Evolutionary conservation across 2,113 vertebrate genomes (phyloP).

Genomic region (Setophaga coronata): DNA sequence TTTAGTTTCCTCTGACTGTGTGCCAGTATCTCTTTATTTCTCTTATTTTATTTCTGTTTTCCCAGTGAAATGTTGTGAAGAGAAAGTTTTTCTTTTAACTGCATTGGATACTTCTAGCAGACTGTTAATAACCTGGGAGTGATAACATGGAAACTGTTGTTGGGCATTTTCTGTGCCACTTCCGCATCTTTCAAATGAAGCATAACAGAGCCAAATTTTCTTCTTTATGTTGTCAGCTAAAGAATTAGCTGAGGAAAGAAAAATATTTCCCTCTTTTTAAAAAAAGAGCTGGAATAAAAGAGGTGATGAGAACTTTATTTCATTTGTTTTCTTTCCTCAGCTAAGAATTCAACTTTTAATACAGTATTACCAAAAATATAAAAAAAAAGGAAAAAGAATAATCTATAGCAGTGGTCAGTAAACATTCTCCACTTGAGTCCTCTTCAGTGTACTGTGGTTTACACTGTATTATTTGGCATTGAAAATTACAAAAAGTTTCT

Average conservation of each 20-base stretch:
- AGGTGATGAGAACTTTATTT: neutral
- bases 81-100: constrained; percentile 20
- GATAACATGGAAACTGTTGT: neutral
- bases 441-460: neutral
- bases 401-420: neutral
- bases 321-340: neutral
- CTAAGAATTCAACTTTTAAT: neutral
- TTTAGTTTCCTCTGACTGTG: neutral
- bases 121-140: neutral
- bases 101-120: neutral
- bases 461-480: neutral
- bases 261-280: neutral
- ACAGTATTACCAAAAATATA: neutral
- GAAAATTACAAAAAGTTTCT: neutral
- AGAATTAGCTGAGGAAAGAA: neutral
- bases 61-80: neutral
- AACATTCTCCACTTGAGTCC: neutral
- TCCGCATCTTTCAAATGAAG: neutral
- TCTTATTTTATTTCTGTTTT: neutral
- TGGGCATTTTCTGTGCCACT: neutral
- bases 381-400: neutral
- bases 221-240: neutral
- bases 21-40: neutral
- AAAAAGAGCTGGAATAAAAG: neutral
- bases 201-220: neutral